Base-by-base conservation (phyloP, 2,888 invertebrate genomes). In the Timema podura region DNA sequence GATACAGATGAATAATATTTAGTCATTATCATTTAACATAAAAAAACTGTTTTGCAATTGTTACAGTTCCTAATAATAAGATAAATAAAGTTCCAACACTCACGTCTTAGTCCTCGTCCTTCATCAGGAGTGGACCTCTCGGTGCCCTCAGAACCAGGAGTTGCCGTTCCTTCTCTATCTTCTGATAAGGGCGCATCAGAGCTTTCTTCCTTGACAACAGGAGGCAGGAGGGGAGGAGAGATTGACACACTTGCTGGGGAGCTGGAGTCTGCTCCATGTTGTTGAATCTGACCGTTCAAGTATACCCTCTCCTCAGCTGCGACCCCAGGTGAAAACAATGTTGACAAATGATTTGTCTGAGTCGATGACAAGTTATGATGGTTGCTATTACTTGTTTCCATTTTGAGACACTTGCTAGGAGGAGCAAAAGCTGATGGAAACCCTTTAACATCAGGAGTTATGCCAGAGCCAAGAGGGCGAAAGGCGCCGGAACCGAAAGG, bases 401-500 rank as follows among this genome's bases (percentile, higher is more conserved):
- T 81, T 79, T 84, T 84, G 74, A 83, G 82, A 78, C 89, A 89
- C 82, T 89, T 89, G 76, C 80, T 80, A 57, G 89, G 89, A 46
- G 76, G 79, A 76, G 88, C 88, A 80, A 89, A 90, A 44, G 89
- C 89, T 77, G 89, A 89, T 70, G 86, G 85, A 64, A 83, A 82
- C 44, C 81, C 81, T 75, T 76, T 83, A 76, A 73, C 85, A 61
- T 73, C 73, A 83, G 75, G 85, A 82, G 78, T 85, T 84, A 72
- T 85, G 78, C 77, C 81, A 74, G 86, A 83, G 71, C 87, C 85
- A 70, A 86, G 79, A 6, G 87, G 87, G 72, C 87, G 83, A 78
- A 87, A 87, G 57, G 86, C 86, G 73, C 86, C 85, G 65, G 84
- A 83, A 72, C 85, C 85, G 75, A 87, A 85, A 59, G 88, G 86